phyloP scores from a whole-genome alignment of 2,113 vertebrate genomes.

The Hydrochoerus hydrochaeris region DNA sequence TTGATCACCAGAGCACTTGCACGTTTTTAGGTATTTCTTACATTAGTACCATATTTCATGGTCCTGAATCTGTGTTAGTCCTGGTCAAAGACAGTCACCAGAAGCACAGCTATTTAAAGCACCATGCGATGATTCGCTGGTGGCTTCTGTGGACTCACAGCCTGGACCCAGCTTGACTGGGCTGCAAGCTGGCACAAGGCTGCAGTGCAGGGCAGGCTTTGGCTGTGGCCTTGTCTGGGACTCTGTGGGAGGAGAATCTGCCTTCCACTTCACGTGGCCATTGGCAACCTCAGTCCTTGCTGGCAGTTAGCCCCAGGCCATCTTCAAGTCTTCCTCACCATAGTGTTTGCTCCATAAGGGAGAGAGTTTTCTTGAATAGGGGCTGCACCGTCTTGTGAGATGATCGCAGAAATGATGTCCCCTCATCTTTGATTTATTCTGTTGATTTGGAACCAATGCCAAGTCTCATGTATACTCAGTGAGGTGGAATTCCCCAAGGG shows the following conservation, averaged over 20 bases:
- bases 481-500: neutral
- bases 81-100: too few relatives aligned
- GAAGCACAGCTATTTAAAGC: neutral
- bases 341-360: neutral
- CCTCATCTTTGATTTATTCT: neutral
- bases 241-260: accelerated
- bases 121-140: neutral
- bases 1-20: neutral
- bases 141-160: neutral
- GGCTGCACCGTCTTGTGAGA: accelerated
- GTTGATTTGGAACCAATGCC: neutral
- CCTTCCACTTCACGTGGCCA: accelerated
- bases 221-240: neutral
- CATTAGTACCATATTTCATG: too few relatives aligned
- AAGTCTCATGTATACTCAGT: too few relatives aligned
- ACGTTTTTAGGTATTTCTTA: neutral
- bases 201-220: accelerated
- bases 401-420: neutral
- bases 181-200: neutral
- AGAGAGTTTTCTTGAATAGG: neutral
- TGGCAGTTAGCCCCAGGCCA: neutral
- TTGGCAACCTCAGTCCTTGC: neutral
- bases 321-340: accelerated
- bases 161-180: neutral
- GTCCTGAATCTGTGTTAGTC: too few relatives aligned